Conservation (phyloP, 2,888 invertebrate genomes). For the Portevinia maculata region DNA sequence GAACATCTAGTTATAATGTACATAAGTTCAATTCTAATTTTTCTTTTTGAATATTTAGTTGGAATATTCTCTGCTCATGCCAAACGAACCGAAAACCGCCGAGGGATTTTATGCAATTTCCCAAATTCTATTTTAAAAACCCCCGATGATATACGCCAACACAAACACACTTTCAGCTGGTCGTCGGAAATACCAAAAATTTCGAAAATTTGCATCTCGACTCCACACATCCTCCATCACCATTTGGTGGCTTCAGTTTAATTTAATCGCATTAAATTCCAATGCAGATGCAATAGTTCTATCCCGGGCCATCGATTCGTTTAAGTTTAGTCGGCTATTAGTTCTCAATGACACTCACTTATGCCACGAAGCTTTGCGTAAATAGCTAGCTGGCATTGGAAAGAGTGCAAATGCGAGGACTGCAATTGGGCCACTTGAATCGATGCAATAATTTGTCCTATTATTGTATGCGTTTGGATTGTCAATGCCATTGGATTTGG, state of each 20-base stretch:
- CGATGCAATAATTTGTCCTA: constrained; percentile 23
- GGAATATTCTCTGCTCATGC: too few species aligned
- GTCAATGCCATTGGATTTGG: background rate
- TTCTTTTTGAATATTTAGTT: too few species aligned
- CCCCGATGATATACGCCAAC: background rate
- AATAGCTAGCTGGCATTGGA: constrained; percentile 14
- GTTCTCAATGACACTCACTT: constrained; percentile 41
- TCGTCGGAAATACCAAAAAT: background rate
- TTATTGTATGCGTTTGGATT: constrained; percentile 3
- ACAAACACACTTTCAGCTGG: background rate
- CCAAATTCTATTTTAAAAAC: too few species aligned
- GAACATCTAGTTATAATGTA: too few species aligned
- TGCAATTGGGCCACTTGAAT: background rate
- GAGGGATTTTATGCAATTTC: too few species aligned
- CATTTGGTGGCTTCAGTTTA: constrained; percentile 10
- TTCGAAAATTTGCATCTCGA: background rate
- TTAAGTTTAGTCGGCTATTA: constrained; percentile 38
- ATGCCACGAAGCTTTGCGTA: constrained; percentile 32
- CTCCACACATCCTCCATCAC: background rate
- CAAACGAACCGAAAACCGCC: too few species aligned
- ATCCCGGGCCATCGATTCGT: constrained; percentile 7
- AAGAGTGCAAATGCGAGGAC: background rate
- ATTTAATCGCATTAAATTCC: constrained; percentile 25
- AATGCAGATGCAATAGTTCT: constrained; percentile 15
- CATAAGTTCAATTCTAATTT: too few species aligned